phyloP scores from a whole-genome alignment of 2,113 vertebrate genomes.

The Pelusios castaneus region DNA sequence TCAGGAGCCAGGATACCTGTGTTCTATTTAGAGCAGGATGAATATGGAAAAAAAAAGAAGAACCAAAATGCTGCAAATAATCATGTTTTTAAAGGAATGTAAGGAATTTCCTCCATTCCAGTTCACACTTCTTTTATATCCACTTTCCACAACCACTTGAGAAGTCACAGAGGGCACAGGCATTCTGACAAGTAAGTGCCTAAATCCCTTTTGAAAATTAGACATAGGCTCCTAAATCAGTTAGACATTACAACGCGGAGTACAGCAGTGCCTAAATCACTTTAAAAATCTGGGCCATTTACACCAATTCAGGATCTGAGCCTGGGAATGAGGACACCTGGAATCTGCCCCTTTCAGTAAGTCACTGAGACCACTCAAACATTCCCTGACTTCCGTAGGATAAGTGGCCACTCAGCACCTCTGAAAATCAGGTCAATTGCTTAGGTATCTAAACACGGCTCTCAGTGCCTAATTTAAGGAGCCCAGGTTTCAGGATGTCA shows the following conservation, averaged over 20 bases:
- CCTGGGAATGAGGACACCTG: not conserved
- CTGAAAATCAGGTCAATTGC: not conserved
- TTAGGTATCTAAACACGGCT: not conserved
- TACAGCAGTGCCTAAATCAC: not conserved
- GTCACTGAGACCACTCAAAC: not conserved
- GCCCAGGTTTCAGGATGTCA: not conserved
- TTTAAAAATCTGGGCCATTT: not conserved
- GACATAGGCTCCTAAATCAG: not conserved
- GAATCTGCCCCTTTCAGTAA: not conserved
- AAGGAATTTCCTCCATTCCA: not conserved
- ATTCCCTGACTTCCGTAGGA: not conserved
- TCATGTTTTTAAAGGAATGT: not conserved
- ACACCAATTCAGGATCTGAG: not conserved
- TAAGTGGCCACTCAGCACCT: not conserved
- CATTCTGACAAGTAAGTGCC: not conserved
- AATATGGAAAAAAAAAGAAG: not conserved
- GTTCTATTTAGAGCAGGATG: not conserved
- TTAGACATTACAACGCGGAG: not conserved
- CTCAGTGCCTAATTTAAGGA: not conserved
- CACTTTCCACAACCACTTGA: not conserved
- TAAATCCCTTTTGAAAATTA: not conserved
- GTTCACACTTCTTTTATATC: rapidly evolving
- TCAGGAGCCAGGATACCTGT: not conserved
- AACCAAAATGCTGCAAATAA: not conserved
- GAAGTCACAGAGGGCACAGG: not conserved